Evolutionary conservation across 2,888 invertebrate genomes (phyloP), one percentile per base, ranked within the genome.

Genomic region (Schrankia costaestrigalis): DNA sequence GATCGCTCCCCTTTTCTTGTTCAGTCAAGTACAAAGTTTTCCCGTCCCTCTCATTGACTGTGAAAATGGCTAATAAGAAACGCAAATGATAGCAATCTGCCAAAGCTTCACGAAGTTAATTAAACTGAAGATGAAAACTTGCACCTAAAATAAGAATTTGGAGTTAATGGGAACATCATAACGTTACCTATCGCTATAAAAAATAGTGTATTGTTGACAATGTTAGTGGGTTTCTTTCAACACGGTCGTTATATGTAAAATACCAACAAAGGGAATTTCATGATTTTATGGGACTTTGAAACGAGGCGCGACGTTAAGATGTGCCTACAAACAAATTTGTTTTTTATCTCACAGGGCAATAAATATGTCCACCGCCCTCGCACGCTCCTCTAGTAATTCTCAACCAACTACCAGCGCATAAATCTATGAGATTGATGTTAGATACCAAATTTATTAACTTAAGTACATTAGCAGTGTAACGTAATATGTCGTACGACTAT

Each of bases 361-460:
- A 83, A 83, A 85, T 81, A 81, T 69, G 71, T 78, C 75, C 45
- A 42, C 67, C 78, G 76, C 79, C 79, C 72, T 78, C 78, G 71
- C 73, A 56, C 63, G 54, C 49, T 56, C 36, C 59, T 56, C 59
- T 55, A 62, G 64, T 70, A 71, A 74, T 69, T 75, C 71, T 65
- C 69, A 26, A 46, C 63, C 55, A 67, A 76, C 71, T 69, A 64
- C 66, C 57, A 71, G 57, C 63, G 70, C 71, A 85, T 84, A 85
- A 85, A 84, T 85, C 66, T 63, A 60, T 56, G 69, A 81, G 84
- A 84, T 84, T 79, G 80, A 85, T 80, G 83, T 74, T 71, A 71
- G 72, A 79, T 78, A 73, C 75, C 58, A 70, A 73, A 78, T 78
- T 71, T 79, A 79, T 81, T 75, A 75, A 76, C 75, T 78, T 78